phyloP scores from a whole-genome alignment of 2,797 vertebrate species.

The Gobionotothen gibberifrons region DNA sequence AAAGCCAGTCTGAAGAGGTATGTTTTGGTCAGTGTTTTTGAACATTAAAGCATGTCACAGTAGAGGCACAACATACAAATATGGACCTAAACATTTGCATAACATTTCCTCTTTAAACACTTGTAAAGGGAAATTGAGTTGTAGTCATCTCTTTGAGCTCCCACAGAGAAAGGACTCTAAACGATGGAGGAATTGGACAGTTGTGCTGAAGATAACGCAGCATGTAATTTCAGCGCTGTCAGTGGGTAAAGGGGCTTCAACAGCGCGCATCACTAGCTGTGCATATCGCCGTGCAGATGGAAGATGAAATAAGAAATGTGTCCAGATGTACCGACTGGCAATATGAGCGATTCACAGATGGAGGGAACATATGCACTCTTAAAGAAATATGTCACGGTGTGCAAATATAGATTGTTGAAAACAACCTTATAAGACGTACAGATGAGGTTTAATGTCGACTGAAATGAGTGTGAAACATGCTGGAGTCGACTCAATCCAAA shows the following conservation, averaged over 20 bases:
- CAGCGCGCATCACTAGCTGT: constrained; percentile 10
- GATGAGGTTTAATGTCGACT: not conserved
- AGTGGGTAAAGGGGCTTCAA: not conserved
- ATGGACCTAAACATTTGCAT: too few relatives aligned
- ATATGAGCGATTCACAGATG: constrained; percentile 42
- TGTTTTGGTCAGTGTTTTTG: too few relatives aligned
- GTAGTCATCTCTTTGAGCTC: not conserved
- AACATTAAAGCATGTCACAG: too few relatives aligned
- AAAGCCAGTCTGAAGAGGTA: too few relatives aligned
- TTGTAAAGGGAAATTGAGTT: not conserved
- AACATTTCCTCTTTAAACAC: too few relatives aligned
- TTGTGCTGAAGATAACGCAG: not conserved
- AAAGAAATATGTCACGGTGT: constrained; percentile 5
- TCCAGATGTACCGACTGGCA: constrained; percentile 35
- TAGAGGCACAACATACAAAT: too few relatives aligned
- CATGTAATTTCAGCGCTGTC: constrained; percentile 1
- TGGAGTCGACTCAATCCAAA: too few relatives aligned
- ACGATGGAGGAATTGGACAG: not conserved
- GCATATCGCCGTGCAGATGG: constrained; percentile 28
- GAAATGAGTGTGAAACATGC: too few relatives aligned
- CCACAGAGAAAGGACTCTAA: not conserved
- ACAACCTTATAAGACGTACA: not conserved
- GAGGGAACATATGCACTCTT: constrained; percentile 40
- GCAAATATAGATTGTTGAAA: not conserved
- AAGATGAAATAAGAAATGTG: constrained; percentile 21